phyloP scores from a whole-genome alignment of 2,797 vertebrate species.

The Myotis findleyi region DNA sequence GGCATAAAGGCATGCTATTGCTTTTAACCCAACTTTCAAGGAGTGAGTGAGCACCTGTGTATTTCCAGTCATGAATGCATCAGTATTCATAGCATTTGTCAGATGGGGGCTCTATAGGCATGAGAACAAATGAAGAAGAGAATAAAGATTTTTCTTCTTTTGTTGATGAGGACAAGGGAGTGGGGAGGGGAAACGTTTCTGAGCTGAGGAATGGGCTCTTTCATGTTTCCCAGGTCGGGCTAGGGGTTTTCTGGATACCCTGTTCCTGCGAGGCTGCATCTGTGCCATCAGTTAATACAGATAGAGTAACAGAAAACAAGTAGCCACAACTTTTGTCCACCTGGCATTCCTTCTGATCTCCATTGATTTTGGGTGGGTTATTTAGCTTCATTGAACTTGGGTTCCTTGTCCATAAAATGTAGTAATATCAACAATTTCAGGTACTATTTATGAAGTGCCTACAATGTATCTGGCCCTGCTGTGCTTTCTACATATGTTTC shows the following conservation, averaged over 20 bases:
- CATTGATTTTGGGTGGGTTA: not conserved
- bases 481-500: not conserved
- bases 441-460: not conserved
- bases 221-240: not conserved
- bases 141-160: not conserved
- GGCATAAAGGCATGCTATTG: not conserved
- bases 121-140: not conserved
- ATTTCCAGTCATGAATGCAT: not conserved
- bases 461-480: not conserved
- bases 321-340: not conserved
- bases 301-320: not conserved
- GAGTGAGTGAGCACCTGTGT: not conserved
- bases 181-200: not conserved
- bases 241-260: not conserved
- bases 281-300: not conserved
- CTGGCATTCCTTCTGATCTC: not conserved
- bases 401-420: not conserved
- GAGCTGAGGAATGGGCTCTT: not conserved
- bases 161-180: not conserved
- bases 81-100: not conserved
- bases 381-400: not conserved
- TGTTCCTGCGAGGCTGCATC: not conserved
- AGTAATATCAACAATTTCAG: not conserved
- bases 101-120: not conserved
- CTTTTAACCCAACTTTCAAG: not conserved